Conservation (phyloP, 2,888 invertebrate species). For the Acrobasis suavella region DNA sequence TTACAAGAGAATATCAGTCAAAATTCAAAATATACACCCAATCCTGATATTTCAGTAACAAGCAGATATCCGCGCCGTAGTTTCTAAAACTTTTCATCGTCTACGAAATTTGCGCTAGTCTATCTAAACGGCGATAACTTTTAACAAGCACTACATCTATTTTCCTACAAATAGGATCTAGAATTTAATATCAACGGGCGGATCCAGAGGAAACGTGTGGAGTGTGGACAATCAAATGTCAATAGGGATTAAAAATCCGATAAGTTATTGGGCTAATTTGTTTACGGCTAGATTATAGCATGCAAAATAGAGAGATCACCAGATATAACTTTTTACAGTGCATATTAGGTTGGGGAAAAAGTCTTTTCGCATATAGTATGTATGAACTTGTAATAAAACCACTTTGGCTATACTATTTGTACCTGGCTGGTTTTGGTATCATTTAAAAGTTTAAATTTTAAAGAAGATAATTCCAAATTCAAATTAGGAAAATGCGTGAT, state of each 20-base stretch:
- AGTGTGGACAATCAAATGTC: not conserved
- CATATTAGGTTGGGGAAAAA: no score
- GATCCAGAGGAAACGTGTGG: not conserved
- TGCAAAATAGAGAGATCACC: no score
- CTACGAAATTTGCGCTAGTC: not conserved
- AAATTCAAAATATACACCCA: not conserved
- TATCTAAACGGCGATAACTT: conserved; percentile 5
- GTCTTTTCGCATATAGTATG: no score
- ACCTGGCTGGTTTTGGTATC: no score
- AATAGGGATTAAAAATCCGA: not conserved
- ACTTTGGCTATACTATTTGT: no score
- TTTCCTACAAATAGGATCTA: not conserved
- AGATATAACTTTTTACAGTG: no score
- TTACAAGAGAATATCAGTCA: not conserved
- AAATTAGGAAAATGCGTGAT: no score
- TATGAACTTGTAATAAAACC: no score
- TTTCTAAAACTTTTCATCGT: not conserved
- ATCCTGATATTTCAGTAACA: not conserved
- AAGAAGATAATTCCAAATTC: no score
- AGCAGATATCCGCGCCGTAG: not conserved
- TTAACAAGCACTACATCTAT: conserved; percentile 12
- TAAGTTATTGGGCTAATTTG: no score
- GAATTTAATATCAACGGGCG: not conserved
- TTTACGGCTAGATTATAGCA: no score
- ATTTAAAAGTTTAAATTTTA: no score